phyloP scores from a whole-genome alignment of 2,888 invertebrate species.

The Blastobasis adustella region DNA sequence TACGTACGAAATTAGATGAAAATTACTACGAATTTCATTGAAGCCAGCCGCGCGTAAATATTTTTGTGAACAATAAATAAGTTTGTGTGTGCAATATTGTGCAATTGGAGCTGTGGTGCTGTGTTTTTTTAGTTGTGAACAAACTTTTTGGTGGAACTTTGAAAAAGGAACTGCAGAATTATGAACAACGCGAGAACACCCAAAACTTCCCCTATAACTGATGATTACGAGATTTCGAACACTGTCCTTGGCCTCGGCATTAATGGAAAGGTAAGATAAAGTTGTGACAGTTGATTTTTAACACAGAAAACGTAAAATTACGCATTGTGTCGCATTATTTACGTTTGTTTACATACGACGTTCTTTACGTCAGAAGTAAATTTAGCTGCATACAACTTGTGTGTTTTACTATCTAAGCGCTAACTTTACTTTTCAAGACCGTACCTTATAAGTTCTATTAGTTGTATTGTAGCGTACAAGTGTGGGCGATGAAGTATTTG shows the following conservation, averaged over 20 bases:
- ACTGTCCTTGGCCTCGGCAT: slow-evolving; percentile 97
- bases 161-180: slow-evolving; percentile 16
- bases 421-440: too few species aligned
- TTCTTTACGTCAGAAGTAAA: slow-evolving; percentile 19
- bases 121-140: slow-evolving; percentile 1
- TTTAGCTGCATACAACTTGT: slow-evolving; percentile 20
- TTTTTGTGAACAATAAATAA: slow-evolving; percentile 7
- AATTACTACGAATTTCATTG: slow-evolving; percentile 15
- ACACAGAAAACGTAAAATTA: background rate
- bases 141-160: background rate
- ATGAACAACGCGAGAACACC: slow-evolving; percentile 69
- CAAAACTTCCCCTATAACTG: slow-evolving; percentile 88
- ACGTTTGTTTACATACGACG: slow-evolving; percentile 39
- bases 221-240: slow-evolving; percentile 94
- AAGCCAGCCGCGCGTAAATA: slow-evolving; percentile 9
- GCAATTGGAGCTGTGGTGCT: slow-evolving; percentile 6
- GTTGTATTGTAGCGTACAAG: too few species aligned
- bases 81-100: background rate
- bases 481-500: too few species aligned
- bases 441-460: too few species aligned
- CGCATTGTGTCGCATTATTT: slow-evolving; percentile 21
- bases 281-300: too few species aligned
- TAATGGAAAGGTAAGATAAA: slow-evolving; percentile 86
- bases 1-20: slow-evolving; percentile 28
- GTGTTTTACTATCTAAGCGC: slow-evolving; percentile 4